Evolutionary conservation across 2,797 vertebrate species (phyloP).

Genomic region (Chromis chromis): DNA sequence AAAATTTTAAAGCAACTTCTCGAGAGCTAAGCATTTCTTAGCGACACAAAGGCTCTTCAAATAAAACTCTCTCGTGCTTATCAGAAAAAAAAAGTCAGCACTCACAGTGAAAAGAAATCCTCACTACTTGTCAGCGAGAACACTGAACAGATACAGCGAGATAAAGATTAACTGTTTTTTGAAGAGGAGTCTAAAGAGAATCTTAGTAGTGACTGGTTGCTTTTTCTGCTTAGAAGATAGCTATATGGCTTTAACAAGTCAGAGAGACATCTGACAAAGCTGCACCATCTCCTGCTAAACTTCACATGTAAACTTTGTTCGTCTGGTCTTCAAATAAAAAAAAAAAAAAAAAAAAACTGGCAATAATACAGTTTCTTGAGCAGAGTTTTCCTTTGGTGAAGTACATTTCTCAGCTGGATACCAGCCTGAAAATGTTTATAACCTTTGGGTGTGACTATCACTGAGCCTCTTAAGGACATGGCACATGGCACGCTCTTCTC

Average conservation of each 20-base stretch:
- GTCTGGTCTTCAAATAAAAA: slow-evolving; percentile 35
- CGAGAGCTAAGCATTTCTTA: slow-evolving; percentile 25
- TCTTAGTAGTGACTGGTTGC: neutral
- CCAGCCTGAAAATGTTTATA: slow-evolving; percentile 49
- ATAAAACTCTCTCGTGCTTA: slow-evolving; percentile 18
- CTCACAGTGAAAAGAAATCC: slow-evolving; percentile 4
- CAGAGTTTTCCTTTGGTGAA: slow-evolving; percentile 28
- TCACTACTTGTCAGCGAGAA: neutral
- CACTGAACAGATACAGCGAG: neutral
- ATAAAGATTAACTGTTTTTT: slow-evolving; percentile 34
- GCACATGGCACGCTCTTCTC: slow-evolving; percentile 33
- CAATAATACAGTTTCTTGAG: slow-evolving; percentile 45
- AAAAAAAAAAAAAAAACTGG: slow-evolving; percentile 10
- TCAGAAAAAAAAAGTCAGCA: slow-evolving; percentile 14
- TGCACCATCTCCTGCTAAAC: slow-evolving; percentile 13
- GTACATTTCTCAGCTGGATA: slow-evolving; percentile 39
- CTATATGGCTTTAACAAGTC: slow-evolving; percentile 18
- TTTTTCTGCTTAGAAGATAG: slow-evolving; percentile 22
- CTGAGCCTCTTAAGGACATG: slow-evolving; percentile 41
- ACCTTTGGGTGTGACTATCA: slow-evolving; percentile 45
- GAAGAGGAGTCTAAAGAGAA: neutral
- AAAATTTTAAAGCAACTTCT: slow-evolving; percentile 35
- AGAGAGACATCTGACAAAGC: slow-evolving; percentile 22
- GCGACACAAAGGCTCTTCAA: slow-evolving; percentile 17
- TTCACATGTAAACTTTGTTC: slow-evolving; percentile 35